Conservation (phyloP, 2,113 vertebrate genomes). For the Actinemys pallida region DNA sequence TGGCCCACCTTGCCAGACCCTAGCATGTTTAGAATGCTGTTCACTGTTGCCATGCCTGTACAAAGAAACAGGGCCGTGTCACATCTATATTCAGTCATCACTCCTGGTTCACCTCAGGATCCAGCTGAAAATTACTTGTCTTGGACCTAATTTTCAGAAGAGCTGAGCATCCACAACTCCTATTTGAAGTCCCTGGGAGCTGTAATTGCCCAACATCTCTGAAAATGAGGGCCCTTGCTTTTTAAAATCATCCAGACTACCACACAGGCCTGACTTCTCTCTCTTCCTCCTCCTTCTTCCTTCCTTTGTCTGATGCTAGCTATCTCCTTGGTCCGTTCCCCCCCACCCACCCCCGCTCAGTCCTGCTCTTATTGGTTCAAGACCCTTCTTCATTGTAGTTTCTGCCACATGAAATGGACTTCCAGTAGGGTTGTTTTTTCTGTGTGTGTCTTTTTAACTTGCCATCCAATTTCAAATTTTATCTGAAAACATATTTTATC, state of each 20-base stretch:
- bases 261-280: neutral
- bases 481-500: neutral
- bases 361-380: neutral
- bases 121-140: neutral
- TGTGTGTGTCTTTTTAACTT: neutral
- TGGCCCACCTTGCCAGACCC: neutral
- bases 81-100: neutral
- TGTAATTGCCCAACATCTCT: neutral
- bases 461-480: neutral
- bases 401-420: neutral
- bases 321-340: neutral
- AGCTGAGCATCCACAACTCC: neutral
- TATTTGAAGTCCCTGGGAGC: neutral
- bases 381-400: neutral
- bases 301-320: neutral
- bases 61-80: neutral
- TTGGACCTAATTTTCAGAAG: neutral
- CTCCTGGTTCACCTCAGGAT: neutral
- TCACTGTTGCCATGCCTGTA: neutral
- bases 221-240: neutral
- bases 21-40: neutral
- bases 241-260: neutral
- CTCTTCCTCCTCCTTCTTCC: neutral
- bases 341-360: neutral
- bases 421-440: neutral